phyloP scores from a whole-genome alignment of 2,888 invertebrate species.

The Deilephila porcellus region DNA sequence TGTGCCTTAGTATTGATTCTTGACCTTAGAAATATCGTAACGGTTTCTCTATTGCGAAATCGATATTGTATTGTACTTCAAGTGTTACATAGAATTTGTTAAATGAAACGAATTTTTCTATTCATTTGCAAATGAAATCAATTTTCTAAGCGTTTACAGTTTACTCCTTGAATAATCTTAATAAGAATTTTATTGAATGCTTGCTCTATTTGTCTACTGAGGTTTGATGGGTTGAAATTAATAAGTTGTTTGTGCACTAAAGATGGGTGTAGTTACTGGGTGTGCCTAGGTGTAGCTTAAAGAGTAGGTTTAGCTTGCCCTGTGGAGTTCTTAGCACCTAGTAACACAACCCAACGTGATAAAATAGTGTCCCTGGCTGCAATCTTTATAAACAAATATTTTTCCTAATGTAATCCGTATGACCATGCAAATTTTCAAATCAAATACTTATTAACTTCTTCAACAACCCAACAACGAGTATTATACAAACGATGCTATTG shows the following conservation, averaged over 20 bases:
- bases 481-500: too few species aligned
- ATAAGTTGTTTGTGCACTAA: not conserved
- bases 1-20: constrained; percentile 51
- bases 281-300: too few species aligned
- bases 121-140: constrained; percentile 31
- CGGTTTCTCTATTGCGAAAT: constrained; percentile 59
- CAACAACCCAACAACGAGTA: too few species aligned
- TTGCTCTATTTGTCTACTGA: not conserved
- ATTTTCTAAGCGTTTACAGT: not conserved
- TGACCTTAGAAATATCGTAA: constrained; percentile 70
- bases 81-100: constrained; percentile 41
- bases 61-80: constrained; percentile 49
- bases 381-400: too few species aligned
- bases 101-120: constrained; percentile 35
- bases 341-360: too few species aligned
- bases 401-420: too few species aligned
- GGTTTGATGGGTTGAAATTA: not conserved
- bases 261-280: too few species aligned
- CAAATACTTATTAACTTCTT: too few species aligned
- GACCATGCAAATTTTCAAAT: too few species aligned
- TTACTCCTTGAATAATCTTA: not conserved
- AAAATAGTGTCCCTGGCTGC: too few species aligned
- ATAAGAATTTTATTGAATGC: not conserved
- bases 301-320: too few species aligned
- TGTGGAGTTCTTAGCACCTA: too few species aligned